These are phyloP conservation scores for Stegophylla sp. DNA, from an alignment of 2,888 invertebrate genomes.

Conservation along the genomic window DNA sequence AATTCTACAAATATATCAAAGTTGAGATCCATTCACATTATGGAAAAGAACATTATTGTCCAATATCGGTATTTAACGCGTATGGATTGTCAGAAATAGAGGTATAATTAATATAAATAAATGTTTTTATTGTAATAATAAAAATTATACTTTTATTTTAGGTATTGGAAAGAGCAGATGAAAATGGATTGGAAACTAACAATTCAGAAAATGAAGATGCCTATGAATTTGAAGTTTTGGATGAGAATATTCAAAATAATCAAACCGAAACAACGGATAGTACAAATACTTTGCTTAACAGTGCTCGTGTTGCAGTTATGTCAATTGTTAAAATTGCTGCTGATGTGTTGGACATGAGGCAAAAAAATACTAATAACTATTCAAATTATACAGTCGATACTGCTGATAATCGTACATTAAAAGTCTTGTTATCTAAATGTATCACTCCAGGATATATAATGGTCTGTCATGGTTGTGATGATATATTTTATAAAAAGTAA, in stretches of 20 bases:
- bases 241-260: slow-evolving; percentile 72
- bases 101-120: slow-evolving; percentile 66
- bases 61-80: slow-evolving; percentile 91
- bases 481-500: slow-evolving; percentile 70
- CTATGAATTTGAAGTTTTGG: slow-evolving; percentile 68
- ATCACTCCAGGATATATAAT: slow-evolving; percentile 77
- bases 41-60: slow-evolving; percentile 97
- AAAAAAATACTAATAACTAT: slow-evolving; percentile 22
- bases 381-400: slow-evolving; percentile 9
- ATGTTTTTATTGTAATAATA: background rate
- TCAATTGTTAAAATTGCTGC: slow-evolving; percentile 92
- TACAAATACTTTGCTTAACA: slow-evolving; percentile 79
- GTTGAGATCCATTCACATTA: slow-evolving; percentile 89
- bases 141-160: slow-evolving; percentile 41
- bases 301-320: slow-evolving; percentile 88
- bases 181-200: slow-evolving; percentile 63
- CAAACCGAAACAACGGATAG: slow-evolving; percentile 61
- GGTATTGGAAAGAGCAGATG: slow-evolving; percentile 62
- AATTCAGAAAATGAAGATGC: slow-evolving; percentile 74
- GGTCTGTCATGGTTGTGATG: slow-evolving; percentile 78
- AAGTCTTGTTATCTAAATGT: slow-evolving; percentile 65
- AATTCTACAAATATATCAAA: slow-evolving; percentile 63
- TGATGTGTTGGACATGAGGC: slow-evolving; percentile 77
- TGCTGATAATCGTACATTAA: slow-evolving; percentile 65
- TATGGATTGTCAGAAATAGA: slow-evolving; percentile 93